These are phyloP conservation scores for Penaeus japonicus DNA, from an alignment of 1,140 invertebrate genomes.

Conservation along the genomic window DNA sequence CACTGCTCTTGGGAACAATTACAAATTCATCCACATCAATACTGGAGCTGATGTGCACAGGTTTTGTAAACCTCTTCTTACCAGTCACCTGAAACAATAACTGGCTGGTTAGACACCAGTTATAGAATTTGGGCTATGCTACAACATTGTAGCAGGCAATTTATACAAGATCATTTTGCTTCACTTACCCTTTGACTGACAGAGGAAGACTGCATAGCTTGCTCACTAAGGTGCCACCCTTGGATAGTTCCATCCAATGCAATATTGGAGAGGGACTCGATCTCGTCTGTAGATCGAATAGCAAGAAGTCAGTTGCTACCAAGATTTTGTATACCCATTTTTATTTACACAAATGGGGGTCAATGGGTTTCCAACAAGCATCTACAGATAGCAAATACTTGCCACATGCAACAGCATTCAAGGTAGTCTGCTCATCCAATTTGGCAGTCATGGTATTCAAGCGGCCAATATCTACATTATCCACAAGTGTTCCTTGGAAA, in stretches of 20 bases:
- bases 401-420: not conserved
- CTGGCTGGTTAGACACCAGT: too few species aligned
- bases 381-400: not conserved
- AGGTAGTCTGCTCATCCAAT: not conserved
- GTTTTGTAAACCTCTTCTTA: not conserved
- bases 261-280: not conserved
- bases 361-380: too few species aligned
- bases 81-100: constrained; percentile 10
- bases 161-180: not conserved
- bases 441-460: not conserved
- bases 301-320: too few species aligned
- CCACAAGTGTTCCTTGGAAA: not conserved
- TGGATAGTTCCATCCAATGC: constrained; percentile 17
- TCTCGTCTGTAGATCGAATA: not conserved
- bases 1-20: too few species aligned
- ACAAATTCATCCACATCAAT: not conserved
- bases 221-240: not conserved
- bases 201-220: not conserved
- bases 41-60: not conserved
- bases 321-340: too few species aligned
- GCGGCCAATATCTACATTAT: not conserved
- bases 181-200: not conserved
- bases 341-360: too few species aligned
- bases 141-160: not conserved
- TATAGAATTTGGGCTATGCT: too few species aligned